Evolutionary conservation across 2,888 invertebrate genomes (phyloP).

Genomic region (Calameuta filiformis): DNA sequence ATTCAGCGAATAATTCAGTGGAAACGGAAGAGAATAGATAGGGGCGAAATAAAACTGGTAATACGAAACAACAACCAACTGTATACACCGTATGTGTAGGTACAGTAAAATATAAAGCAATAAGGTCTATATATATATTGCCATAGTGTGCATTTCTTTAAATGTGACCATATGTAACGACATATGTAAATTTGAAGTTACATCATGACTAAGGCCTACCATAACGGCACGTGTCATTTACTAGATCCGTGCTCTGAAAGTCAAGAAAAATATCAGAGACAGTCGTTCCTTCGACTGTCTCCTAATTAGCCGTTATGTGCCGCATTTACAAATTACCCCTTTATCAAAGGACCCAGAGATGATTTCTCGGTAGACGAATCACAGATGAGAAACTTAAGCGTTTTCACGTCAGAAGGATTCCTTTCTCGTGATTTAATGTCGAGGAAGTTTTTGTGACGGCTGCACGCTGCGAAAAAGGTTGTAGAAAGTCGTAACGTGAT

Average conservation of each 20-base stretch:
- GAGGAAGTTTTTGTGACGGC: slow-evolving; percentile 29
- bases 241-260: slow-evolving; percentile 28
- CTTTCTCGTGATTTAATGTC: slow-evolving; percentile 35
- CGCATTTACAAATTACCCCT: neutral
- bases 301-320: neutral
- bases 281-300: neutral
- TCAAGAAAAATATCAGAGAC: slow-evolving; percentile 25
- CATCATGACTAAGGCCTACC: neutral
- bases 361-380: neutral
- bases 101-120: too few relatives aligned
- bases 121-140: too few relatives aligned
- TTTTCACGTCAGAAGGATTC: slow-evolving; percentile 19
- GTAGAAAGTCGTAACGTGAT: slow-evolving; percentile 38
- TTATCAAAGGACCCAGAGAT: neutral
- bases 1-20: neutral
- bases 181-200: neutral
- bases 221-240: slow-evolving; percentile 36
- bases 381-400: neutral
- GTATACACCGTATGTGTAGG: too few relatives aligned
- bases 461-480: slow-evolving; percentile 24
- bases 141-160: too few relatives aligned
- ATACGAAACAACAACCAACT: neutral
- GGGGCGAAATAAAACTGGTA: neutral
- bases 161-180: too few relatives aligned
- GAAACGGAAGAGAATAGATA: neutral